Base-by-base conservation (phyloP, 2,797 vertebrate species). In the Esox masquinongy region DNA sequence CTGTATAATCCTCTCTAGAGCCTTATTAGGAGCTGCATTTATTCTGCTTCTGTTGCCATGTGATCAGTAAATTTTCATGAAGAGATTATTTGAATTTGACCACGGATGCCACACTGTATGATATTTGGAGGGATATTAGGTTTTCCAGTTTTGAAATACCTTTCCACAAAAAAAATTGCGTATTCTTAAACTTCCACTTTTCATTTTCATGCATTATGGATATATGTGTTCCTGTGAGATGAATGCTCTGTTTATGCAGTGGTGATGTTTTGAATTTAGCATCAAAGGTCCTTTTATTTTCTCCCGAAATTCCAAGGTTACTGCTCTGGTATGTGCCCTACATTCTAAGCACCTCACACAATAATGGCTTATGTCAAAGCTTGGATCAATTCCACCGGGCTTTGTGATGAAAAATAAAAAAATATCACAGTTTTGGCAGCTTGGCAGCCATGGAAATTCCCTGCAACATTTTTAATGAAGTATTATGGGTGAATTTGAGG, bases 231-330 rank as follows among this genome's bases (percentile, higher is more conserved):
- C 22, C 50, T 68, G 1, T 64, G 71, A 83, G 76, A 83, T 77
- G 72, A 80, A 83, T 75, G 77, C 64, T 77, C 77, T 78, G 72
- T 84, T 80, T 82, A 74, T 78, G 74, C 82, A 68, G 71, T 79
- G 61, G 73, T 80, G 79, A 79, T 85, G 83, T 83, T 83, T 79
- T 74, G 79, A 86, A 84, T 88, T 82, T 47, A 9, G 71, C 79
- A 84, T 88, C 82, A 88, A 90, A 90, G 87, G 78, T 66, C 75
- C 72, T 87, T 89, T 89, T 86, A 82, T 89, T 86, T 88, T 78
- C 82, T 50, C 61, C 77, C 74, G 39, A 84, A 86, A 87, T 85
- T 86, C 78, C 80, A 88, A 89, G 80, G 87, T 88, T 81, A 78
- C 80, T 49, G 76, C 86, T 84, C 80, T 19, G 0, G 80, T 88